phyloP scores from a whole-genome alignment of 2,888 invertebrate genomes.

The Galerucella pusilla region DNA sequence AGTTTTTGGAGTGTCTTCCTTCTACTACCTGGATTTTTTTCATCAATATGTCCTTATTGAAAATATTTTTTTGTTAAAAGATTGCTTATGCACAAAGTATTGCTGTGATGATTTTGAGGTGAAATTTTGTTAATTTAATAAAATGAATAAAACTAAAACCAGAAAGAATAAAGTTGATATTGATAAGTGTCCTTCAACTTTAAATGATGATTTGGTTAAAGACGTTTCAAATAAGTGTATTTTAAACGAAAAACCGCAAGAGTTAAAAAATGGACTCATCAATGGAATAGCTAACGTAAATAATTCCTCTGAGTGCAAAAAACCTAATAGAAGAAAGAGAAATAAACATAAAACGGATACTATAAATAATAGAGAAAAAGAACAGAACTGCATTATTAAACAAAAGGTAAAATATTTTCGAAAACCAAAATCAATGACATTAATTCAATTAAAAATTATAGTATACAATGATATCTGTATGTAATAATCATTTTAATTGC shows the following conservation, averaged over 20 bases:
- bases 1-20: constrained; percentile 37
- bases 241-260: constrained; percentile 42
- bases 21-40: constrained; percentile 33
- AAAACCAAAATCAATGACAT: no score
- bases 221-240: constrained; percentile 47
- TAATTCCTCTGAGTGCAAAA: constrained; percentile 46
- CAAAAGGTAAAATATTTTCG: neutral
- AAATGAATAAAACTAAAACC: constrained; percentile 51
- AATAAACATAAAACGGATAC: constrained; percentile 46
- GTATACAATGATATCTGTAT: neutral
- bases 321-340: constrained; percentile 31
- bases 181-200: constrained; percentile 53
- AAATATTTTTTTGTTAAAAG: constrained; percentile 37
- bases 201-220: constrained; percentile 44
- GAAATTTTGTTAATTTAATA: constrained; percentile 34
- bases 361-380: constrained; percentile 39
- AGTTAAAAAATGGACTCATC: constrained; percentile 51
- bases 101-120: constrained; percentile 38
- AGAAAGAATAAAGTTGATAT: constrained; percentile 51
- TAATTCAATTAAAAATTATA: no score
- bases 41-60: constrained; percentile 45
- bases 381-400: constrained; percentile 33
- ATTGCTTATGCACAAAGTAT: constrained; percentile 35
- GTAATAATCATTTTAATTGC: neutral
- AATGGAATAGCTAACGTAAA: constrained; percentile 49